Conservation (phyloP, 2,113 vertebrate species). For the Bettongia penicillata region DNA sequence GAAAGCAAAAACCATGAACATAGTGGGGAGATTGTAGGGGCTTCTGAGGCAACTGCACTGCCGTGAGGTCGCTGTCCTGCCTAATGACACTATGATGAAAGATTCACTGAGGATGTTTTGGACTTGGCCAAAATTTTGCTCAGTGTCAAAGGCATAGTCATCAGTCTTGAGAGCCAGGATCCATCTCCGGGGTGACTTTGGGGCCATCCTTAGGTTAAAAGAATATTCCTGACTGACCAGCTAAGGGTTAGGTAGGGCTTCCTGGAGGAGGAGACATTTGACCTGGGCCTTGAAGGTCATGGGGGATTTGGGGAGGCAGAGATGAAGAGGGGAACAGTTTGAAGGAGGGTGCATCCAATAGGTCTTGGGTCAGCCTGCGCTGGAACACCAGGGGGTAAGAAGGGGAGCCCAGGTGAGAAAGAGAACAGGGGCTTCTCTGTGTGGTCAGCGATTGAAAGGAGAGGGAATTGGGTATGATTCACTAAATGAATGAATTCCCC, state of each 20-base stretch:
- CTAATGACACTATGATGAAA: accelerated
- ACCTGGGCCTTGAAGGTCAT: neutral
- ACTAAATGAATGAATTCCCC: neutral
- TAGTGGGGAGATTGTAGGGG: neutral
- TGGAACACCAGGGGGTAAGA: too few relatives aligned
- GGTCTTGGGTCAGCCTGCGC: neutral
- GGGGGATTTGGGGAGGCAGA: neutral
- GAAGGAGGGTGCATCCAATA: too few relatives aligned
- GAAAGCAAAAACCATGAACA: neutral
- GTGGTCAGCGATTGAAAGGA: neutral
- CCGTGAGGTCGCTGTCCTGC: neutral
- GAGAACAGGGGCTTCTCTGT: neutral
- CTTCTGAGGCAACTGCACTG: too few relatives aligned
- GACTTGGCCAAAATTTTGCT: neutral
- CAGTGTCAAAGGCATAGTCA: accelerated
- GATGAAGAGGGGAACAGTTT: neutral
- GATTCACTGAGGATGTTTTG: neutral
- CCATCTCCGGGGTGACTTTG: neutral
- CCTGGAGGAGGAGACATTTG: neutral
- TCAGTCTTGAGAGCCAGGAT: neutral
- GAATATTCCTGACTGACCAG: neutral
- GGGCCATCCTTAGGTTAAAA: neutral
- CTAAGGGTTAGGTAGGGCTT: neutral
- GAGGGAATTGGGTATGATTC: neutral
- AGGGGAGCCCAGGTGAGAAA: neutral